Base-by-base conservation (phyloP, 2,797 vertebrate species). In the Sebastes vulpes region DNA sequence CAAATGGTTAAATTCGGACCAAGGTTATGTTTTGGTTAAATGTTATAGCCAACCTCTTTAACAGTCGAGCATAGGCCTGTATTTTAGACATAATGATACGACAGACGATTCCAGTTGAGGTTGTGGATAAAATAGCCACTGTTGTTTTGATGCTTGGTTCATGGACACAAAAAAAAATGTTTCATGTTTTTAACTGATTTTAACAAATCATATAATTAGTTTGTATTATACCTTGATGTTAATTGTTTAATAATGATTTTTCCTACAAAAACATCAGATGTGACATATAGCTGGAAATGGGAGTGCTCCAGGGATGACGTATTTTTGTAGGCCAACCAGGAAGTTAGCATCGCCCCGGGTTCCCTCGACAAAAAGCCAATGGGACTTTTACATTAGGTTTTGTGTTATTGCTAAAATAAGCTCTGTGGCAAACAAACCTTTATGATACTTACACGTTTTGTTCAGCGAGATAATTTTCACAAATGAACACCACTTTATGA, bases 1-100 rank as follows among this genome's bases (percentile, higher is more conserved):
- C 18, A 69, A 52, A 52, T 16, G 8, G 48, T 28, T 72, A 32
- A 75, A 68, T 79, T 35, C 2, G 6, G 53, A 83, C 68, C 25
- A 78, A 50, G 50, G 42, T 54, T 56, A 35, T 29, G 2, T 63
- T 77, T 77, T 32, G 25, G 6, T 21, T 18, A 16, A 53, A 72
- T 57, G 8, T 53, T 25, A 63, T 18, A 32, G 21, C 56, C 32
- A 60, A 46, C 18, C 57, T 66, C 67, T 46, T 46, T 3, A 35
- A 12, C 60, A 50, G 18, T 63, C 3, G 6, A 56, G 21, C 16
- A 12, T 9, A 10, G 23, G 7, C 32, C 28, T 48, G 21, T 56
- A 32, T 72, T 64, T 73, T 52, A 50, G 21, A 50, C n/a, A 6
- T 3, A 9, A 14, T 35, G 6, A 64, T 28, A 16, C 23, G 12